Percentiles rank a stretch among this genome's conserved stretches.
These are phyloP conservation scores for Conus ventricosus DNA, from an alignment of 1,140 invertebrate species.

Conservation along the genomic window DNA sequence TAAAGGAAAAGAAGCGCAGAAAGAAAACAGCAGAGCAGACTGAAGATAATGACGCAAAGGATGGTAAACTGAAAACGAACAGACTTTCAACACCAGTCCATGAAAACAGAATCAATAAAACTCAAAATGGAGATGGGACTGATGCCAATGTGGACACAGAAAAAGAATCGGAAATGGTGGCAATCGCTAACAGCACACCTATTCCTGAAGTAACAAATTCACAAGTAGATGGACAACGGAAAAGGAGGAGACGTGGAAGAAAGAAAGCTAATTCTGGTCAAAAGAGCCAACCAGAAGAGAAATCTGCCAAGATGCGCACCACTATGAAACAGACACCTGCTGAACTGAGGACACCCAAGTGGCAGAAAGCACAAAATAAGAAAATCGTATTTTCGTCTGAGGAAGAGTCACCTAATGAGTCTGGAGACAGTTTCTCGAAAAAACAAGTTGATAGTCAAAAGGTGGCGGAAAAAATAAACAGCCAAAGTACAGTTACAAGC, in stretches of 20 bases:
- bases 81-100: background rate
- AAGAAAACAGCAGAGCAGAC: background rate
- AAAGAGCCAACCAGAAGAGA: background rate
- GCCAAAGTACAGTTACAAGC: background rate
- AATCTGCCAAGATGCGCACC: background rate
- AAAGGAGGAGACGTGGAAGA: background rate
- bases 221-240: background rate
- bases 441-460: background rate
- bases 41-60: background rate
- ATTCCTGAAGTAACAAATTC: background rate
- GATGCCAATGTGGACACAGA: background rate
- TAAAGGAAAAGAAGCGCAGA: constrained; percentile 21
- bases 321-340: background rate
- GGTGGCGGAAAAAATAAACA: background rate
- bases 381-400: constrained; percentile 31
- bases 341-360: background rate
- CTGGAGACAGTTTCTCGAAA: background rate
- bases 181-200: too few relatives aligned
- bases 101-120: background rate
- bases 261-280: background rate
- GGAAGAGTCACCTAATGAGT: background rate
- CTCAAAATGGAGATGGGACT: background rate
- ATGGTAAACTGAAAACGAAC: background rate
- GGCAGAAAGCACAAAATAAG: constrained; percentile 15
- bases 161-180: background rate